Percentiles rank a stretch among this genome's conserved stretches.
These are phyloP conservation scores for Phataginus tetradactyla DNA, from an alignment of 2,797 vertebrate genomes.

Conservation along the genomic window DNA sequence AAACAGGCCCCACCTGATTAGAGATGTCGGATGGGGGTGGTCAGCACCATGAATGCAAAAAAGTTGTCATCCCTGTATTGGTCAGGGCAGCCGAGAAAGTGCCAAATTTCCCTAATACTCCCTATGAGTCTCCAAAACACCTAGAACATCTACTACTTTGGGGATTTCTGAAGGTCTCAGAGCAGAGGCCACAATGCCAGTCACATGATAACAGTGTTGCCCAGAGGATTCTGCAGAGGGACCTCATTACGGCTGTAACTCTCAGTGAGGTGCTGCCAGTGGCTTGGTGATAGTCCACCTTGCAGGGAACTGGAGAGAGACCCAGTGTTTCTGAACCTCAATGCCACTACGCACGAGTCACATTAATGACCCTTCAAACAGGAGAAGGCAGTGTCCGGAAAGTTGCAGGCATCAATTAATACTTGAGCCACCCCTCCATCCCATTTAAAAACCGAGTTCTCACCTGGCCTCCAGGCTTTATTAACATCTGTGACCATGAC, in stretches of 20 bases:
- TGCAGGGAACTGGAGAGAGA: not conserved
- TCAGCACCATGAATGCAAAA: not conserved
- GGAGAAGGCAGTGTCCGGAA: not conserved
- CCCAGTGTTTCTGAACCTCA: not conserved
- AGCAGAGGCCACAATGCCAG: not conserved
- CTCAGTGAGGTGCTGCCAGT: not conserved
- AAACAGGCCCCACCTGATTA: not conserved
- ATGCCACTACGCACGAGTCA: not conserved
- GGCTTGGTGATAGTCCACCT: too few species aligned
- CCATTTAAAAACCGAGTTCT: not conserved
- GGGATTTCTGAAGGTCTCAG: not conserved
- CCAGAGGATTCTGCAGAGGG: not conserved
- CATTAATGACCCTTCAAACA: not conserved
- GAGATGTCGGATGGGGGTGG: not conserved
- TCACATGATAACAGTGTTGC: not conserved
- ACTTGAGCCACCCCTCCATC: not conserved
- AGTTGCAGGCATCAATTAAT: not conserved
- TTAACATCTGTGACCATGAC: fast-evolving
- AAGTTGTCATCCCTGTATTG: too few species aligned
- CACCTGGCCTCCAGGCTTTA: not conserved
- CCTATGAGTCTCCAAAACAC: fast-evolving
- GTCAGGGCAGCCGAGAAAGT: fast-evolving
- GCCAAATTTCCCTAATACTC: fast-evolving
- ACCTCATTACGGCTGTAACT: not conserved
- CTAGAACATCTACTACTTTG: not conserved